Evolutionary conservation across 2,113 vertebrate genomes (phyloP).

Genomic region (Oryzias celebensis): DNA sequence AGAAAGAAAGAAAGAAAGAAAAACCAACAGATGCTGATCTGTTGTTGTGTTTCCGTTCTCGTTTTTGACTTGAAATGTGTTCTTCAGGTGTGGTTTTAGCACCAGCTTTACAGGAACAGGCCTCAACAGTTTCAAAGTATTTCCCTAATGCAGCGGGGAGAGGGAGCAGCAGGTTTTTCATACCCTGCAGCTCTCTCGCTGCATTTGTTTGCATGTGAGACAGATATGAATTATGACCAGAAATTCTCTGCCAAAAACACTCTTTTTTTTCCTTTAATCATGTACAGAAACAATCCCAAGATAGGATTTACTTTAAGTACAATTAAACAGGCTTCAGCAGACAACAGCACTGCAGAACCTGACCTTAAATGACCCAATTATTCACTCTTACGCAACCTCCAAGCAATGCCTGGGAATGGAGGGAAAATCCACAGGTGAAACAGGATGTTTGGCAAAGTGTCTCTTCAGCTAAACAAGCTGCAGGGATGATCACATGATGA

Average conservation of each 20-base stretch:
- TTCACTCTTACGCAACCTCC: constrained; percentile 12
- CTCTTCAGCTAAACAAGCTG: too few relatives aligned
- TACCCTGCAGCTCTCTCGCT: constrained; percentile 23
- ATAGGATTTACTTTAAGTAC: constrained; percentile 18
- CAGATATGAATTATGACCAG: constrained; percentile 43
- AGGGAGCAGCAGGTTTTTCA: constrained; percentile 49
- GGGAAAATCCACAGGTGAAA: background rate
- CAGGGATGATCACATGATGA: too few relatives aligned
- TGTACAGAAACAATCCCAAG: constrained; percentile 23
- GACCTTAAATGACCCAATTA: constrained; percentile 31
- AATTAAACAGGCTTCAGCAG: constrained; percentile 19
- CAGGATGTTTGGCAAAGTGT: background rate
- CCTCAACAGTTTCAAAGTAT: constrained; percentile 73
- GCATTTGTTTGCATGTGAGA: constrained; percentile 29
- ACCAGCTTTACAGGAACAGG: constrained; percentile 73
- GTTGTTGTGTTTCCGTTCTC: constrained; percentile 22
- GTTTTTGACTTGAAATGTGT: constrained; percentile 60
- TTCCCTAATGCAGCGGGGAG: constrained; percentile 50
- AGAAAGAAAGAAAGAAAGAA: too few relatives aligned
- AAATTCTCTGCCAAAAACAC: constrained; percentile 23
- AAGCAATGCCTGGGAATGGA: background rate
- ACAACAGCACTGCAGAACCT: constrained; percentile 1
- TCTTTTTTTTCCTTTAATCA: constrained; percentile 16
- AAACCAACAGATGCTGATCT: constrained; percentile 1
- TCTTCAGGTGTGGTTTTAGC: constrained; percentile 69